Percentiles rank a stretch among this genome's conserved stretches.
These are phyloP conservation scores for Ladona fulva DNA, from an alignment of 1,140 invertebrate species.

Conservation along the genomic window DNA sequence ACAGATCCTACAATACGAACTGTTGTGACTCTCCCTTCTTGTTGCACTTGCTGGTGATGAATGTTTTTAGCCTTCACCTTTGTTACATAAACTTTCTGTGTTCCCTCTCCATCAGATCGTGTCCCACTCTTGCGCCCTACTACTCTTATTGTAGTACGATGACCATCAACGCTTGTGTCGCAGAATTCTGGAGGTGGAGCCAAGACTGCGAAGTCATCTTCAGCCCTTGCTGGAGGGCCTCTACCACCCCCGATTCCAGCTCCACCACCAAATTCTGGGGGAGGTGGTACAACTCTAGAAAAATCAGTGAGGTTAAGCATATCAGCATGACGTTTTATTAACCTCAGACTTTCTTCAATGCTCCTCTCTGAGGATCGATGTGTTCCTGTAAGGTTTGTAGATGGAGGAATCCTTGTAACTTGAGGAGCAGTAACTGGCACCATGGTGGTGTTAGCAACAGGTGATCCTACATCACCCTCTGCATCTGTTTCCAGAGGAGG, in stretches of 20 bases:
- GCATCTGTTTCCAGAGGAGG: constrained; percentile 68
- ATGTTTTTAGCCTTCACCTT: constrained; percentile 17
- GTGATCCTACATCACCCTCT: constrained; percentile 37
- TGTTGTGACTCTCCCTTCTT: constrained; percentile 32
- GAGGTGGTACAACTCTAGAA: constrained; percentile 28
- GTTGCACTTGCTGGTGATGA: constrained; percentile 18
- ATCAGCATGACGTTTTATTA: constrained; percentile 37
- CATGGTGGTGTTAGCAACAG: constrained; percentile 14
- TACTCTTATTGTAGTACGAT: constrained; percentile 33
- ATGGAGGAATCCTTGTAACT: constrained; percentile 12
- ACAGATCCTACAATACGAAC: constrained; percentile 70
- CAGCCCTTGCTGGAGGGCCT: background rate
- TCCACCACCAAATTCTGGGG: constrained; percentile 27
- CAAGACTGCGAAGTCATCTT: constrained; percentile 42
- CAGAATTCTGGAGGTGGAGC: constrained; percentile 72
- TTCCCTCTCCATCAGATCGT: constrained; percentile 58
- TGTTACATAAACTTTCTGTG: constrained; percentile 28
- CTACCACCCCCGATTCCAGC: background rate
- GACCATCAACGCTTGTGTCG: constrained; percentile 35
- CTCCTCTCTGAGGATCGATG: constrained; percentile 30
- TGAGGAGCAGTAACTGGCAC: constrained; percentile 17
- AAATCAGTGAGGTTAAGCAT: constrained; percentile 26
- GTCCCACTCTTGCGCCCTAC: constrained; percentile 46
- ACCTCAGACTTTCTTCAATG: constrained; percentile 36
- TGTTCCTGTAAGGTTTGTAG: constrained; percentile 18